These are phyloP conservation scores for Ascidia mentula DNA, from an alignment of 23 tunicate species.

Conservation along the genomic window DNA sequence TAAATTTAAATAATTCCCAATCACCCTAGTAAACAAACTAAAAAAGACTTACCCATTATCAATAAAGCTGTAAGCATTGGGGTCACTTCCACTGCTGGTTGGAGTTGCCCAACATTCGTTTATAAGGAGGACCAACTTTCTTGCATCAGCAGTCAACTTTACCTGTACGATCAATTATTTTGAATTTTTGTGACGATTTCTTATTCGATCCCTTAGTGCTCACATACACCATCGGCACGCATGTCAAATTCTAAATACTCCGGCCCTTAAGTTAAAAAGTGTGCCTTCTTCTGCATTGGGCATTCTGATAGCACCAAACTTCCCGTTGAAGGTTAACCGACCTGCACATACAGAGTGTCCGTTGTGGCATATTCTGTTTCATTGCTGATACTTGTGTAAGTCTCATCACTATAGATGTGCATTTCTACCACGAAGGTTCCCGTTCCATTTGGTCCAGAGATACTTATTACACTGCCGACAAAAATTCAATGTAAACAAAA, in stretches of 20 bases:
- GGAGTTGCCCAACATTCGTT: constrained; percentile 79
- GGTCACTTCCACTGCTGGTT: constrained; percentile 23
- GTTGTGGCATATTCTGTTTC: constrained; percentile 38
- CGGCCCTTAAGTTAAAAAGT: no score
- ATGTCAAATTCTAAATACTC: no score
- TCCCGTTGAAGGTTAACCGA: no score
- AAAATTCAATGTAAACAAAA: background rate
- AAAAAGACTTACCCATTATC: constrained; percentile 35
- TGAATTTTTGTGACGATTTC: no score
- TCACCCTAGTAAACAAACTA: no score
- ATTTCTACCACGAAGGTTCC: constrained; percentile 59
- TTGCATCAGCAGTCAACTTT: constrained; percentile 37
- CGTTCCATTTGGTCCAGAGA: constrained; percentile 37
- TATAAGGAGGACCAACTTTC: constrained; percentile 23
- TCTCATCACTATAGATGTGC: constrained; percentile 42
- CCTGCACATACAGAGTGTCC: constrained; percentile 44
- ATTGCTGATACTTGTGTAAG: constrained; percentile 31
- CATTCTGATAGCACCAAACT: no score
- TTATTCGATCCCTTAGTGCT: no score
- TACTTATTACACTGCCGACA: constrained; percentile 52
- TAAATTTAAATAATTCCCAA: no score
- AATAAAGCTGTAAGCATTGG: constrained; percentile 31
- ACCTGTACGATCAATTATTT: constrained; percentile 33
- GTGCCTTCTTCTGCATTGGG: no score
- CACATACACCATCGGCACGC: no score